Evolutionary conservation across 1,140 invertebrate genomes (phyloP), one percentile per base, ranked within the genome.

Genomic region (Pararge aegeria): DNA sequence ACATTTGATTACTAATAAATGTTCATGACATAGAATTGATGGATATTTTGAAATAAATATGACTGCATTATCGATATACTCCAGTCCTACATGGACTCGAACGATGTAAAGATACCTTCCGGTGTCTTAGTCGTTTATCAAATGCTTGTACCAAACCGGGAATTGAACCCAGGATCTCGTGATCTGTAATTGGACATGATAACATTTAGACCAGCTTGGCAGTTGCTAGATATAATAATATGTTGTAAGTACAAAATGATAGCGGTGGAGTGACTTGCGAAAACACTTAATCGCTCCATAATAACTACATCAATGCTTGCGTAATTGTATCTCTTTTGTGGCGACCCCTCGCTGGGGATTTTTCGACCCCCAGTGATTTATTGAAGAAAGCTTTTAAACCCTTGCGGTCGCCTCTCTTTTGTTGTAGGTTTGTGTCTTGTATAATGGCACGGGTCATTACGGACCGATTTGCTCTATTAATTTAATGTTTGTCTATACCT

Each of bases 311-410:
- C 74, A 76, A 78, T 49, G 46, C 46, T 71, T 71, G 64, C 57
- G 70, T 81, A 81, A 81, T 81, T 78, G 73, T 49, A 49, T 55
- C 52, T 80, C 61, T 71, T 64, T 77, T 75, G 72, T 73, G 55
- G 44, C 46, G 68, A 60, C 61, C 46, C 46, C 46, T 29, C 64
- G 60, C 52, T 64, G 69, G 60, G 63, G 50, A 66, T 57, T 53
- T 49, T 49, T 27, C 42, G 2, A 46, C n/a, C 46, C 42, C 46
- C 46, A 49, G 46, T 49, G 46, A 49, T 49, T 49, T 49, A 49
- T 49, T 49, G 46, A 27, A 49, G 46, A 49, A 49, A 49, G 24
- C 46, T 49, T 49, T 49, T 49, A 49, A 49, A 49, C 46, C 46
- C 46, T 49, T 49, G 46, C 21, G 46, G 46, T 49, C 46, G 79